phyloP scores from a whole-genome alignment of 2,888 invertebrate species.

The Tromatobia lineatoria region DNA sequence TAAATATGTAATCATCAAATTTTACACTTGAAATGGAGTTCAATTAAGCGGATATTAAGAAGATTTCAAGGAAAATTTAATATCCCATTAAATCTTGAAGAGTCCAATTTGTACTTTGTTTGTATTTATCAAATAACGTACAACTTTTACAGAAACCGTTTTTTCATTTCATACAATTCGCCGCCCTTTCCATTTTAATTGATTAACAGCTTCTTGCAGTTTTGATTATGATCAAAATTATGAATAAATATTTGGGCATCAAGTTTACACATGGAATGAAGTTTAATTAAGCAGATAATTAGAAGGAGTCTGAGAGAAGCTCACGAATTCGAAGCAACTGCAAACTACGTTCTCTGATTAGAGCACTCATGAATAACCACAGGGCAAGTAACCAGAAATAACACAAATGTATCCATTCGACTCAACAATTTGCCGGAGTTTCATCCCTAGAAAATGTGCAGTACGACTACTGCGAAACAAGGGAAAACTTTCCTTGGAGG shows the following conservation, averaged over 20 bases:
- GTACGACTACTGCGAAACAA: not conserved
- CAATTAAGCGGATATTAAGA: too few species aligned
- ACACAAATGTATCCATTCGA: constrained; percentile 18
- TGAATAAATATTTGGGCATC: not conserved
- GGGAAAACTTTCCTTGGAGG: constrained; percentile 21
- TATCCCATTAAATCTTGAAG: too few species aligned
- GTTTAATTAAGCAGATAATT: constrained; percentile 12
- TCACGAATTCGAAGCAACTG: not conserved
- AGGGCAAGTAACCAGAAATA: constrained; percentile 7
- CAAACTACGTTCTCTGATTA: constrained; percentile 14
- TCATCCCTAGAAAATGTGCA: constrained; percentile 12
- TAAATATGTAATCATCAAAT: too few species aligned
- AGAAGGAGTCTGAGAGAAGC: not conserved
- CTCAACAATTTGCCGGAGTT: constrained; percentile 27
- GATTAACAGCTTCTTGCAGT: not conserved
- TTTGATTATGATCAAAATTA: not conserved
- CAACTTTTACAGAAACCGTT: not conserved
- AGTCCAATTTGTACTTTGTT: not conserved
- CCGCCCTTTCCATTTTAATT: too few species aligned
- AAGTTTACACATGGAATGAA: not conserved
- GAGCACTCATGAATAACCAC: constrained; percentile 33
- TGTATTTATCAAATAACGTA: not conserved
- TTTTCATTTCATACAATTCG: too few species aligned
- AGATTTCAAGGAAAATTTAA: too few species aligned
- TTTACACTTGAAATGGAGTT: too few species aligned